Conservation (phyloP, 2,797 vertebrate species). For the Lagorchestes hirsutus region DNA sequence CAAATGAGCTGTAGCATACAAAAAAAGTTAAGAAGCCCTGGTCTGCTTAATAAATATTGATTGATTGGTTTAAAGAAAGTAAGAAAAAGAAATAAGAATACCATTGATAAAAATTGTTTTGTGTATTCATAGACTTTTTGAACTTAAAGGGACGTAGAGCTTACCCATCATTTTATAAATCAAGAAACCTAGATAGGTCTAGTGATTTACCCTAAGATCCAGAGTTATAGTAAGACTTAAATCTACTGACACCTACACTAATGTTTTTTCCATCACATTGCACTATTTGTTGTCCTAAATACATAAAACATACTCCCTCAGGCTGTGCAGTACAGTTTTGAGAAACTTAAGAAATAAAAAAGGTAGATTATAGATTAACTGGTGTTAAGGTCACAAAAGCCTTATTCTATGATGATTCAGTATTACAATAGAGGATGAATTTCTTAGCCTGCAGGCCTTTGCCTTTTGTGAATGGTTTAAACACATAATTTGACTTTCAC, state of each 20-base stretch:
- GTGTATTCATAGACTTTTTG: not conserved
- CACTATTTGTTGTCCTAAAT: not conserved
- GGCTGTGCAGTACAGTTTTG: not conserved
- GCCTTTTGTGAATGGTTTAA: conserved; percentile 6
- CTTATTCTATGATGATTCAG: conserved; percentile 3
- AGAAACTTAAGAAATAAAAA: not conserved
- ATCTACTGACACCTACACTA: not conserved
- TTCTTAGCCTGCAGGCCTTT: conserved; percentile 15
- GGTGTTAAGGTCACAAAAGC: conserved; percentile 4
- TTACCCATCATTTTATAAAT: not conserved
- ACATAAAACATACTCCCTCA: not conserved
- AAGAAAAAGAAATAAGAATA: not conserved
- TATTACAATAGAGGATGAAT: not conserved
- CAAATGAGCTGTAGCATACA: no score
- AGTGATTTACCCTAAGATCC: not conserved
- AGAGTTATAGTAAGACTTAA: not conserved
- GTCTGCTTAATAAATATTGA: no score
- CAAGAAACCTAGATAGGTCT: not conserved
- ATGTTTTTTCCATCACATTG: not conserved
- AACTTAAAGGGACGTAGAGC: no score
- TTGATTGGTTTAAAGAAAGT: no score
- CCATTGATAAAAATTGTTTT: not conserved
- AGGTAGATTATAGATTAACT: conserved; percentile 18
- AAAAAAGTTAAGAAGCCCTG: no score
- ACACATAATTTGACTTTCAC: conserved; percentile 19